phyloP scores from a whole-genome alignment of 2,797 vertebrate species.

The Lerista edwardsae region DNA sequence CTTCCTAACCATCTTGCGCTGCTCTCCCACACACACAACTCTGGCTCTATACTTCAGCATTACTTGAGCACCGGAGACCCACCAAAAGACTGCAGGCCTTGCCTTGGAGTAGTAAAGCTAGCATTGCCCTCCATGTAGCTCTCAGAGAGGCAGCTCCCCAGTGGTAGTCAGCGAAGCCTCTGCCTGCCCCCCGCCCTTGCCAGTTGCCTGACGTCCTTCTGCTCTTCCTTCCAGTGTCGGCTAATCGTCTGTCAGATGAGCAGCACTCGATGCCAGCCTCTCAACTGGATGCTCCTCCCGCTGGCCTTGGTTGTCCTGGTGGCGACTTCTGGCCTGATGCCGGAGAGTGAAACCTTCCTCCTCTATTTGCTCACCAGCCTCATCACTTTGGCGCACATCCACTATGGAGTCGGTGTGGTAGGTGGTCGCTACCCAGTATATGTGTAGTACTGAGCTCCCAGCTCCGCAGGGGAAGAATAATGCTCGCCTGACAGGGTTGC shows the following conservation, averaged over 20 bases:
- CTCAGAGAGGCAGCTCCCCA: neutral
- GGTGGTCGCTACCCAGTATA: slow-evolving; percentile 59
- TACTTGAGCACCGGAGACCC: too few relatives aligned
- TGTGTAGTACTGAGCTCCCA: too few relatives aligned
- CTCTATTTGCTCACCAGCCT: slow-evolving; percentile 82
- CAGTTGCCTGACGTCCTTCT: neutral
- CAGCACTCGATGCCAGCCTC: slow-evolving; percentile 90
- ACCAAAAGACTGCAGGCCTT: too few relatives aligned
- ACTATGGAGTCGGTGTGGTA: slow-evolving; percentile 95
- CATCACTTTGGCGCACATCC: slow-evolving; percentile 89
- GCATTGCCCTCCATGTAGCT: too few relatives aligned
- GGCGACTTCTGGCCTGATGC: slow-evolving; percentile 73
- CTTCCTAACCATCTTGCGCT: too few relatives aligned
- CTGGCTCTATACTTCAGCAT: too few relatives aligned
- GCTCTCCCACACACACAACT: too few relatives aligned
- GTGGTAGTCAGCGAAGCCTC: too few relatives aligned
- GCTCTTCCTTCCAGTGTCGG: slow-evolving; percentile 83
- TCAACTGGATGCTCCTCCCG: slow-evolving; percentile 90
- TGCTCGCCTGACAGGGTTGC: too few relatives aligned
- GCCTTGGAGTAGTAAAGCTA: too few relatives aligned
- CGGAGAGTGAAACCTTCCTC: slow-evolving; percentile 78
- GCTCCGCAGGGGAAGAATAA: too few relatives aligned
- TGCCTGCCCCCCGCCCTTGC: too few relatives aligned
- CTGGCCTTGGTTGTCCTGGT: slow-evolving; percentile 80
- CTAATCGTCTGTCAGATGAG: slow-evolving; percentile 99